Evolutionary conservation across 1,140 invertebrate genomes (phyloP).

Genomic region (Drosophila fuyamai): DNA sequence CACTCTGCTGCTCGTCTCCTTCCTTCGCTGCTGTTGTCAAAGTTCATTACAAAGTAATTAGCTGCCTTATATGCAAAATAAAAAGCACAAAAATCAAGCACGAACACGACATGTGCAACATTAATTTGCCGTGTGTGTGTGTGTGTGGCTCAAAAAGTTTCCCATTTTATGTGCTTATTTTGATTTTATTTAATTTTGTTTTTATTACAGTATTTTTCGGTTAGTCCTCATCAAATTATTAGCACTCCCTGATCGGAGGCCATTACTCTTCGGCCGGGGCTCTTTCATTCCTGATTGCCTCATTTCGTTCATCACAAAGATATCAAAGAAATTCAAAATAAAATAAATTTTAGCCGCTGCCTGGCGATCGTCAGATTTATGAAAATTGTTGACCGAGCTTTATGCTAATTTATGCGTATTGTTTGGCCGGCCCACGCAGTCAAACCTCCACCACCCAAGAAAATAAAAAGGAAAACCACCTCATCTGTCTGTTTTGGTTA

Average conservation of each 20-base stretch:
- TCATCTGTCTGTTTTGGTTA: slow-evolving; percentile 9
- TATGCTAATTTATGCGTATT: slow-evolving; percentile 75
- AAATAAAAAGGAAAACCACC: not conserved
- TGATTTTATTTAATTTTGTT: slow-evolving; percentile 25
- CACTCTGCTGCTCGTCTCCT: not conserved
- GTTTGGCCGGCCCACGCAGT: slow-evolving; percentile 42
- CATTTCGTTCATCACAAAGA: slow-evolving; percentile 49
- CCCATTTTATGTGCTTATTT: not conserved
- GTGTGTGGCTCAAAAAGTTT: slow-evolving; percentile 61
- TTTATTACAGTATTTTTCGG: slow-evolving; percentile 30
- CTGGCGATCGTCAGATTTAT: slow-evolving; percentile 57
- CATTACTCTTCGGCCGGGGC: slow-evolving; percentile 37
- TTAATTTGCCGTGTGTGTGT: slow-evolving; percentile 30
- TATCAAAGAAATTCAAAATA: slow-evolving; percentile 41
- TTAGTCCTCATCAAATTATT: slow-evolving; percentile 51
- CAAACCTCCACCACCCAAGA: not conserved
- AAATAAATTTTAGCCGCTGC: slow-evolving; percentile 44
- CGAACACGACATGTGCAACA: slow-evolving; percentile 71
- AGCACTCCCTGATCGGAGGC: slow-evolving; percentile 48
- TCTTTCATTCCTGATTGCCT: slow-evolving; percentile 44
- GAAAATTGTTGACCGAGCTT: slow-evolving; percentile 73
- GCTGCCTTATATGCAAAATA: slow-evolving; percentile 63
- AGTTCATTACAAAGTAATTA: slow-evolving; percentile 84
- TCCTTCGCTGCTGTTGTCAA: slow-evolving; percentile 54
- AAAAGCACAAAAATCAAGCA: slow-evolving; percentile 42